Evolutionary conservation across 2,113 vertebrate genomes (phyloP), one percentile per base, ranked within the genome.

Genomic region (Varanus komodoensis): DNA sequence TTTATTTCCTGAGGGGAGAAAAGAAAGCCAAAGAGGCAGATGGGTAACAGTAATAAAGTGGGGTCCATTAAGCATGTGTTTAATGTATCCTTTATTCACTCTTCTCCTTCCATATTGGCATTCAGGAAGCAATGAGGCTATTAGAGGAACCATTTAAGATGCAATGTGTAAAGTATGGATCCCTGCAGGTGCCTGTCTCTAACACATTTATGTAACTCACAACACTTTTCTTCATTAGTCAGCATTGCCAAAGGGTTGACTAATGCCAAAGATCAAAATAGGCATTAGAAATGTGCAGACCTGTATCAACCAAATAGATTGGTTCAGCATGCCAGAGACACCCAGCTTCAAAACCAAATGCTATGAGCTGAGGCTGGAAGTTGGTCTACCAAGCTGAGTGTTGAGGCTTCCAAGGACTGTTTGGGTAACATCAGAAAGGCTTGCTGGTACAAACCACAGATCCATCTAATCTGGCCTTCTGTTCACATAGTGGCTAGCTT

Each of bases 41-140:
- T 85, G 23, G 44, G 32, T 68, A 89, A 71, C 14, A 69, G 23
- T 68, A 91, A 92, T 91, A 85, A 61, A 1, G 21, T 52, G 68
- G 6, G 0, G 82, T 8, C 67, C 44, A 75, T 91, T 85, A 91
- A 21, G 77, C 50, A 12, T n/a, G 2, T 77, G 44, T 29, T 90
- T 19, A 44, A 67, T 50, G 19, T 34, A 19, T 64, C 7, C 8
- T 83, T 93, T 8, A 89, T 52, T 78, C 32, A 85, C 11, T 27
- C 6, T 1, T 50, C 5, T 84, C 38, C 23, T 3, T 32, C 2
- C 5, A 44, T 78, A 17, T 82, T 84, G 12, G 0, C 6, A 82
- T 21, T 79, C 87, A 92, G 15, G 48, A 87, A 85, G 67, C 9
- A 84, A 88, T 80, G 4, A 91, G 64, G 4, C 8, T 19, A 8